Evolutionary conservation across 2,113 vertebrate genomes (phyloP).

Genomic region (Orthonyx spaldingii): DNA sequence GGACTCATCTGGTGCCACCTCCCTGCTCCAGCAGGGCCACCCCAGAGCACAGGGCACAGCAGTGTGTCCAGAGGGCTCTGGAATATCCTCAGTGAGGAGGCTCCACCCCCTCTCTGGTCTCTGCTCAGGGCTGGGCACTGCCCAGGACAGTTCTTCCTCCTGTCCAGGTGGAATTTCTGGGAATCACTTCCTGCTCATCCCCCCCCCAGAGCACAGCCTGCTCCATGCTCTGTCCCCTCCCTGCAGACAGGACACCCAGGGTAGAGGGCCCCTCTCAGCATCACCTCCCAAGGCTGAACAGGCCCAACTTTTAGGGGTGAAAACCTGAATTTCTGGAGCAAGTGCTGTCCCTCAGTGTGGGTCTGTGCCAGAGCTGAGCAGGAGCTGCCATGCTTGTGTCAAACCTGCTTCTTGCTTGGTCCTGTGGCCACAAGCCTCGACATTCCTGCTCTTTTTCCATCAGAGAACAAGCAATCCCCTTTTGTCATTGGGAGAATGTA

Average conservation of each 20-base stretch:
- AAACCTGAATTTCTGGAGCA: neutral
- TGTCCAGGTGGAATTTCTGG: neutral
- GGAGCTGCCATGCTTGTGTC: neutral
- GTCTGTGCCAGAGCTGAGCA: neutral
- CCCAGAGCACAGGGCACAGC: neutral
- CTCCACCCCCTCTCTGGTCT: accelerated
- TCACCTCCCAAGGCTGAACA: neutral
- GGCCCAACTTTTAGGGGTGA: neutral
- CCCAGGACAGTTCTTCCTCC: neutral
- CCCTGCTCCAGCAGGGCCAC: neutral
- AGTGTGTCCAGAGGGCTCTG: neutral
- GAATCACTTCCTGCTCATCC: too few relatives aligned
- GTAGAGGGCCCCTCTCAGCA: neutral
- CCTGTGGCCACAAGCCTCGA: neutral
- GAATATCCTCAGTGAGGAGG: too few relatives aligned
- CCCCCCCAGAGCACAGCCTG: too few relatives aligned
- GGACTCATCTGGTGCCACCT: neutral
- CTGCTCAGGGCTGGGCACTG: neutral
- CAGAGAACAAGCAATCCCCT: neutral
- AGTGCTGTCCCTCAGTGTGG: neutral
- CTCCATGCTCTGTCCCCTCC: too few relatives aligned
- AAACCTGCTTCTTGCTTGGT: neutral
- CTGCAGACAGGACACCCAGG: neutral
- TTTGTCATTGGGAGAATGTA: neutral
- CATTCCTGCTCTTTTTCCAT: neutral